A percentile compares a stretch with the other conserved stretches of the same genome.
Evolutionary conservation across 2,113 vertebrate genomes (phyloP).

Genomic region (Synchiropus splendidus): DNA sequence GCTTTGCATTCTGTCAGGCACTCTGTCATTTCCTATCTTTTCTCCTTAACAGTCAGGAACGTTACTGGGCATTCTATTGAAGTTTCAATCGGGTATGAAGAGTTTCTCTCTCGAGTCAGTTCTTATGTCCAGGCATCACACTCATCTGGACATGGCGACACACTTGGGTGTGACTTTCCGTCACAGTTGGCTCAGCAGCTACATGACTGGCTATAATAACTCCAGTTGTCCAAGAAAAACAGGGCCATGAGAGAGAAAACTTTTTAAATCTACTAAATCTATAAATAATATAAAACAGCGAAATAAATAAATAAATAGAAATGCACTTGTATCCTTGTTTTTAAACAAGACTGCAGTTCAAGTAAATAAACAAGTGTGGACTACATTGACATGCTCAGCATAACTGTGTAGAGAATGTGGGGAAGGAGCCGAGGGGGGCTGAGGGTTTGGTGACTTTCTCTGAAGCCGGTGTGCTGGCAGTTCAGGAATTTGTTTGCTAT

Average conservation of each 20-base stretch:
- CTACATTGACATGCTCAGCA: not conserved
- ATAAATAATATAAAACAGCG: not conserved
- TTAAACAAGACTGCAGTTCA: not conserved
- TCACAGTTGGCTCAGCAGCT: constrained; percentile 1
- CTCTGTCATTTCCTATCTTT: constrained; percentile 53
- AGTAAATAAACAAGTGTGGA: not conserved
- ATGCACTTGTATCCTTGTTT: not conserved
- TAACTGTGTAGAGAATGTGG: constrained; percentile 1
- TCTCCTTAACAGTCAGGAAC: constrained; percentile 23
- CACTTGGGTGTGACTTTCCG: constrained; percentile 2
- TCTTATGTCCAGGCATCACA: constrained; percentile 21
- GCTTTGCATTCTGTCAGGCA: constrained; percentile 80
- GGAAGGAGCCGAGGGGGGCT: not conserved
- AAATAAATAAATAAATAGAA: not conserved
- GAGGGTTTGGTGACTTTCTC: constrained; percentile 8
- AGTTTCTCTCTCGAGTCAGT: constrained; percentile 22
- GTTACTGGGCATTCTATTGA: constrained; percentile 38
- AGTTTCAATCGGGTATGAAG: constrained; percentile 8
- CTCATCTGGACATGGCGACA: constrained; percentile 23
- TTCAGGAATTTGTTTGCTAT: constrained; percentile 23
- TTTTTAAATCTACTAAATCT: too few species aligned
- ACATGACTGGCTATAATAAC: constrained; percentile 4
- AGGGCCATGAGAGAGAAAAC: too few species aligned
- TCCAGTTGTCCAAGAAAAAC: too few species aligned
- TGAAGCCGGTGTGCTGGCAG: constrained; percentile 19